phyloP scores from a whole-genome alignment of 2,888 invertebrate genomes.

The Lochmaea crataegi region DNA sequence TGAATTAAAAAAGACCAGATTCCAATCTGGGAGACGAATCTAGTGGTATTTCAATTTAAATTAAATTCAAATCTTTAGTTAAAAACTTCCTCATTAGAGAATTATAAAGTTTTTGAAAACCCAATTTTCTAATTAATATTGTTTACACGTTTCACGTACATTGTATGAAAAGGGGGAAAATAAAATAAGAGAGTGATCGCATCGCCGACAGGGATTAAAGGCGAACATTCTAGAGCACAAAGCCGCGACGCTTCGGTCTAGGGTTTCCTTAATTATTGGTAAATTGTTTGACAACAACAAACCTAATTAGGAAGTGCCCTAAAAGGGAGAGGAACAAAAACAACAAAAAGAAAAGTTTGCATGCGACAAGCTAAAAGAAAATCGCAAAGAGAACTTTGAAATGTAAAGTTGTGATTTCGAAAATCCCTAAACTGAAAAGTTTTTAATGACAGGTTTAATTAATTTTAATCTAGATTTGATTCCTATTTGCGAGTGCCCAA shows the following conservation, averaged over 20 bases:
- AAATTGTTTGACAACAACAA: slow-evolving; percentile 39
- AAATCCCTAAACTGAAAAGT: background rate
- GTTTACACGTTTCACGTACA: slow-evolving; percentile 6
- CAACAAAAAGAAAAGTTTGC: slow-evolving; percentile 26
- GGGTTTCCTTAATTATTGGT: slow-evolving; percentile 44
- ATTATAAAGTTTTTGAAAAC: background rate
- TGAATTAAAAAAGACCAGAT: no score
- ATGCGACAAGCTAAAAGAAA: slow-evolving; percentile 18
- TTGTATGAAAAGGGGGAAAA: background rate
- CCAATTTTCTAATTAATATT: slow-evolving; percentile 2
- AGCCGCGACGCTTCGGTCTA: slow-evolving; percentile 18
- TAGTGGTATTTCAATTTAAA: background rate
- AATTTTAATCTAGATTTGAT: background rate
- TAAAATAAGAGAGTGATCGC: slow-evolving; percentile 2
- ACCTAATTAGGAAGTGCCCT: slow-evolving; percentile 40
- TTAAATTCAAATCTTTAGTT: background rate
- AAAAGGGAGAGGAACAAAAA: slow-evolving; percentile 23
- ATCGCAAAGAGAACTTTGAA: slow-evolving; percentile 16
- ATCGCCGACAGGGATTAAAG: slow-evolving; percentile 9
- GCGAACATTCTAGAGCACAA: slow-evolving; percentile 8
- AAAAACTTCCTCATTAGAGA: background rate
- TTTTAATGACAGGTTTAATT: background rate
- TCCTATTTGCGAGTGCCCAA: background rate
- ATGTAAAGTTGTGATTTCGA: background rate
- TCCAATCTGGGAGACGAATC: no score